Conservation (phyloP, 2,888 invertebrate species). For the Hedychridium roseum region DNA sequence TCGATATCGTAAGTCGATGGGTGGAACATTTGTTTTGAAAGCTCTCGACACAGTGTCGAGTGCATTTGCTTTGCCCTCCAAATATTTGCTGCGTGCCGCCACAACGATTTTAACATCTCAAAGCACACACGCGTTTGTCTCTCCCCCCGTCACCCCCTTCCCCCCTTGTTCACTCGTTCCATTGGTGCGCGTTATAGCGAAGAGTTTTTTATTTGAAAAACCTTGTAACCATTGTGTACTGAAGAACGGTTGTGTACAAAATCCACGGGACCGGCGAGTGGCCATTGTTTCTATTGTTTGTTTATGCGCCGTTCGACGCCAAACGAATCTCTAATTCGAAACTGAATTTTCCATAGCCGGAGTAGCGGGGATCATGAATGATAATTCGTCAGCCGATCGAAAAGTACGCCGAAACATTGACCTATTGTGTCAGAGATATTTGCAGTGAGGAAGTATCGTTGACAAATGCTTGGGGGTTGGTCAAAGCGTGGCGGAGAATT, state of each 20-base stretch:
- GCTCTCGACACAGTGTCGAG: conserved; percentile 33
- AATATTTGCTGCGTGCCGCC: conserved; percentile 39
- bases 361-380: no score
- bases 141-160: not conserved
- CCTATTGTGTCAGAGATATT: no score
- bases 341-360: conserved; percentile 32
- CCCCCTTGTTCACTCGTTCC: not conserved
- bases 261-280: conserved; percentile 19
- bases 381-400: no score
- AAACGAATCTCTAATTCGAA: conserved; percentile 35
- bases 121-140: conserved; percentile 25
- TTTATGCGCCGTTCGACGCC: conserved; percentile 23
- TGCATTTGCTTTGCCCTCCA: conserved; percentile 34
- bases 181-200: conserved; percentile 20
- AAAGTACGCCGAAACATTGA: no score
- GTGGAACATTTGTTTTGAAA: conserved; percentile 36
- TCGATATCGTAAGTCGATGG: conserved; percentile 24
- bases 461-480: no score
- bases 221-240: conserved; percentile 41
- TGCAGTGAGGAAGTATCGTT: no score
- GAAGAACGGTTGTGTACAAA: conserved; percentile 34
- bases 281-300: conserved; percentile 44
- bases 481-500: no score
- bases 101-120: conserved; percentile 43
- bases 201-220: conserved; percentile 34